These are phyloP conservation scores for Toxotes chatareus DNA, from an alignment of 2,113 vertebrate genomes.

Conservation along the genomic window DNA sequence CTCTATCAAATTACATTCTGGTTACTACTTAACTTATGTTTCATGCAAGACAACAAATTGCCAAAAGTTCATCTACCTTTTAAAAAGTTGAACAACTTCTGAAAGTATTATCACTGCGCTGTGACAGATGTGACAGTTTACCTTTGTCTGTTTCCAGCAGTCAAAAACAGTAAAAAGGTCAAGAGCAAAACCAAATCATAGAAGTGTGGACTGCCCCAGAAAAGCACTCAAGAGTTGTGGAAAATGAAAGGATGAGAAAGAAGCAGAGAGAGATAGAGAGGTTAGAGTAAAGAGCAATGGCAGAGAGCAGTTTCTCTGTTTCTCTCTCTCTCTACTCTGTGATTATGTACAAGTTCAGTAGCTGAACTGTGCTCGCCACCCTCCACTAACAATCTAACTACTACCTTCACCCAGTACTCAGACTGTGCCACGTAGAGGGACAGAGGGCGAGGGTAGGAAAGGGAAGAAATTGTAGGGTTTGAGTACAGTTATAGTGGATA, in stretches of 20 bases:
- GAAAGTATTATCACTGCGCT: background rate
- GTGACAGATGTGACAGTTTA: background rate
- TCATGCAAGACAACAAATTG: background rate
- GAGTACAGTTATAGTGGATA: constrained; percentile 35
- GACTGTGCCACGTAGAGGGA: constrained; percentile 62
- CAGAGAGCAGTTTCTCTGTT: constrained; percentile 15
- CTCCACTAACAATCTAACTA: constrained; percentile 70
- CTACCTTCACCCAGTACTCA: constrained; percentile 57
- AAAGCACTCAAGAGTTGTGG: constrained; percentile 34
- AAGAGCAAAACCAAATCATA: constrained; percentile 9
- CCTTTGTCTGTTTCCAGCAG: constrained; percentile 5
- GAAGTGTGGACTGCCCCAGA: constrained; percentile 28
- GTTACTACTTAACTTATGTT: background rate
- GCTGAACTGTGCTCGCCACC: constrained; percentile 49
- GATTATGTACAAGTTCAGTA: constrained; percentile 68
- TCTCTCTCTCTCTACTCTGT: constrained; percentile 43
- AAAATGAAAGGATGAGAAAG: constrained; percentile 39
- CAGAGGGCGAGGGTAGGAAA: constrained; percentile 22
- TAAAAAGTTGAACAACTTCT: background rate
- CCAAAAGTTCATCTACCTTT: background rate
- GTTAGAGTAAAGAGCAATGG: constrained; percentile 41
- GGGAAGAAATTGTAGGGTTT: constrained; percentile 55
- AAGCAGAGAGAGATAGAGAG: constrained; percentile 32
- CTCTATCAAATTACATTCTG: background rate
- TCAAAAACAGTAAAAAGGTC: constrained; percentile 35